A percentile compares a stretch with the other conserved stretches of the same genome.
phyloP scores from a whole-genome alignment of 1,140 invertebrate species.

The Listronotus bonariensis region DNA sequence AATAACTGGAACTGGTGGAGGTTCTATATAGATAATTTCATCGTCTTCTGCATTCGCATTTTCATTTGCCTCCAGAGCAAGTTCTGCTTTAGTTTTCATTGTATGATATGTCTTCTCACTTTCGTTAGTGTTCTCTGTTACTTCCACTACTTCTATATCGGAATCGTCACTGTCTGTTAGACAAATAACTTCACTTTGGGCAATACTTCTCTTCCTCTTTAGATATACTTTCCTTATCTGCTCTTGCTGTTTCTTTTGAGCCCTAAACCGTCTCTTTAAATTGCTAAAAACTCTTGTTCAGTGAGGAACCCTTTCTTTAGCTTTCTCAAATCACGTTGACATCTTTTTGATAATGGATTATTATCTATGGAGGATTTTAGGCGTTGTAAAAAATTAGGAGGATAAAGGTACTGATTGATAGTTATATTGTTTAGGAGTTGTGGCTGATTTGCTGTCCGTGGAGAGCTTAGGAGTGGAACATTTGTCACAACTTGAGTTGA shows the following conservation, averaged over 20 bases:
- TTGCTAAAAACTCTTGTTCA: slow-evolving; percentile 12
- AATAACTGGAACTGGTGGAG: slow-evolving; percentile 40
- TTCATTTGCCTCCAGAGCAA: not conserved
- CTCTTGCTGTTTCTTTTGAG: slow-evolving; percentile 13
- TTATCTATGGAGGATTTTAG: slow-evolving; percentile 7
- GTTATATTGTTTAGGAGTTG: slow-evolving; percentile 20
- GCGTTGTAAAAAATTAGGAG: slow-evolving; percentile 11
- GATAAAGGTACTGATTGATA: slow-evolving; percentile 25
- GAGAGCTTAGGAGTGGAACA: not conserved
- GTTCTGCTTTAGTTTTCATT: not conserved
- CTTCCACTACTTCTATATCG: slow-evolving; percentile 11
- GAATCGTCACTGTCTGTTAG: slow-evolving; percentile 25
- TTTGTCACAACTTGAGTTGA: slow-evolving; percentile 1
- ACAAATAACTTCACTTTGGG: slow-evolving; percentile 8
- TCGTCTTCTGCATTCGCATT: slow-evolving; percentile 31
- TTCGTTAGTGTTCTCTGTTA: not conserved
- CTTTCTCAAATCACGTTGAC: slow-evolving; percentile 1
- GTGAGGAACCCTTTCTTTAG: not conserved
- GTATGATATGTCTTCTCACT: not conserved
- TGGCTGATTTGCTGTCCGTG: not conserved
- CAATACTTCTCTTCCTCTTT: slow-evolving; percentile 1
- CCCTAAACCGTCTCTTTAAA: not conserved
- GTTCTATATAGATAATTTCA: slow-evolving; percentile 43
- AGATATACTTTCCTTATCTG: slow-evolving; percentile 7
- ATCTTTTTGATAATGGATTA: slow-evolving; percentile 1